phyloP scores from a whole-genome alignment of 2,797 vertebrate genomes.

The Tokudaia tokunoshimensis region DNA sequence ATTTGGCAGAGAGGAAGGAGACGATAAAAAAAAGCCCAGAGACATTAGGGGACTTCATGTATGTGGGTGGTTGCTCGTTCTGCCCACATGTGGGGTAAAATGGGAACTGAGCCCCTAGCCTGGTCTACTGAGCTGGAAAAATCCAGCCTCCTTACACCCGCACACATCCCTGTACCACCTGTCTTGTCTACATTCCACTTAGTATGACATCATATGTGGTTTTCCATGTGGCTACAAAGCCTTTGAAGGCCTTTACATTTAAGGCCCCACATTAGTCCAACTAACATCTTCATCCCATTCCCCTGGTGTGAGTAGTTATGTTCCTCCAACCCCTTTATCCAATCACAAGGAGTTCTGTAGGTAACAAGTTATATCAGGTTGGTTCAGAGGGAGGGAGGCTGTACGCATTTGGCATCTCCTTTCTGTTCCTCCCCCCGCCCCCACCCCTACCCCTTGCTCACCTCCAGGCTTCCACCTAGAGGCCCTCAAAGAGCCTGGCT shows the following conservation, averaged over 20 bases:
- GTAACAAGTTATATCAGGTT: background rate
- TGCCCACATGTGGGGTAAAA: background rate
- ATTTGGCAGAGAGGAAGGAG: background rate
- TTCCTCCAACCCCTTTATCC: background rate
- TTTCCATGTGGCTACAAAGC: background rate
- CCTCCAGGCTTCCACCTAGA: background rate
- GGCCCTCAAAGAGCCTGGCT: background rate
- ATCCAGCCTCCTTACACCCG: background rate
- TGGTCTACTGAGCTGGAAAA: background rate
- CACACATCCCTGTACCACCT: background rate
- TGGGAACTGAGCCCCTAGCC: background rate
- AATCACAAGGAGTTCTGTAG: constrained; percentile 9
- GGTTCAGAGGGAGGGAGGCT: background rate
- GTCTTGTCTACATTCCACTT: background rate
- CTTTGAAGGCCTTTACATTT: background rate
- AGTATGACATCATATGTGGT: background rate
- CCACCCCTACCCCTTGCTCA: background rate
- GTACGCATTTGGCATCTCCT: background rate
- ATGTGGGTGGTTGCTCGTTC: background rate
- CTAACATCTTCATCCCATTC: background rate
- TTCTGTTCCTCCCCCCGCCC: background rate
- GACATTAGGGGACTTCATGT: background rate
- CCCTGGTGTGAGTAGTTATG: background rate
- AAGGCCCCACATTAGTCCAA: background rate
- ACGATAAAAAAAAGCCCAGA: background rate